A percentile compares a stretch with the other conserved stretches of the same genome.
Conservation (phyloP, 1,140 invertebrate genomes). For the Hesperophylax magnus region DNA sequence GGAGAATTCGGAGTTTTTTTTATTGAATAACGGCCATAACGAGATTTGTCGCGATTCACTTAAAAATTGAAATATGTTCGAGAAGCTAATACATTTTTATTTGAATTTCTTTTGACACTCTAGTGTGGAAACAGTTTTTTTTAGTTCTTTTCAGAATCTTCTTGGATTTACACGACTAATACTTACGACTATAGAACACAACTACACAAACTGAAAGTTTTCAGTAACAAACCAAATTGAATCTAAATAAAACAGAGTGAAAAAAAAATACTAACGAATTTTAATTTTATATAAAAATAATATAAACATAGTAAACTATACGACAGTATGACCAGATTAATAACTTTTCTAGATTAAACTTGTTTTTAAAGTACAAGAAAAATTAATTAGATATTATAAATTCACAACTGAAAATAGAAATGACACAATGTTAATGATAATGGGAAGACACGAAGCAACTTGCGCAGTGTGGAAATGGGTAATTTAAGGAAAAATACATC, state of each 20-base stretch:
- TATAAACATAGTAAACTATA: too few species aligned
- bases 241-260: background rate
- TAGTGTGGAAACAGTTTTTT: background rate
- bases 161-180: conserved; percentile 1
- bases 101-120: conserved; percentile 24
- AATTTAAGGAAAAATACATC: too few species aligned
- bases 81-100: conserved; percentile 2
- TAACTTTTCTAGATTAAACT: too few species aligned
- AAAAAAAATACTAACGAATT: too few species aligned
- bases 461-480: too few species aligned
- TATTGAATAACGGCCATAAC: conserved; percentile 19
- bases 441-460: too few species aligned
- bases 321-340: too few species aligned
- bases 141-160: background rate
- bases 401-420: too few species aligned
- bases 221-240: background rate
- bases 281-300: too few species aligned
- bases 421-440: too few species aligned
- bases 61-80: conserved; percentile 37
- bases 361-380: too few species aligned
- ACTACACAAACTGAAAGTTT: conserved; percentile 24
- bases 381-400: too few species aligned
- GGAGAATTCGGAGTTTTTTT: background rate
- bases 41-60: conserved; percentile 11
- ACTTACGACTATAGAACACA: background rate